Evolutionary conservation across 1,140 invertebrate genomes (phyloP).

Genomic region (Ooceraea biroi): DNA sequence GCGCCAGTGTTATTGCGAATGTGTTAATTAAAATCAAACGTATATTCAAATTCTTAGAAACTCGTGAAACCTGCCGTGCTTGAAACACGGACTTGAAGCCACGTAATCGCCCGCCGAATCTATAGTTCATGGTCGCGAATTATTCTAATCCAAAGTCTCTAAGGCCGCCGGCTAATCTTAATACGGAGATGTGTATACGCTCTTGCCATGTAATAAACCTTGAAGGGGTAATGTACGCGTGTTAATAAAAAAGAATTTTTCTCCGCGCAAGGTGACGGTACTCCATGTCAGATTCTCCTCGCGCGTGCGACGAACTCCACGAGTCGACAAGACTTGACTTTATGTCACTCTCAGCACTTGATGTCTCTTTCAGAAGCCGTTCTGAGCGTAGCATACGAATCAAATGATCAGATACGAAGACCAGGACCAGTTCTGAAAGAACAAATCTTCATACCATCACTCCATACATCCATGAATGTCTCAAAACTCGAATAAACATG

Average conservation of each 20-base stretch:
- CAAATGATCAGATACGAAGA: background rate
- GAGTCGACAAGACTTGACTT: background rate
- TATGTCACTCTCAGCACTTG: background rate
- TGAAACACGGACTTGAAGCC: background rate
- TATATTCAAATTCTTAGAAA: conserved; percentile 44
- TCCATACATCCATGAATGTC: background rate
- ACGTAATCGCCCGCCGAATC: background rate
- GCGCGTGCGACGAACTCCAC: background rate
- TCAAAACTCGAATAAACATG: background rate
- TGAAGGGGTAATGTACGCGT: background rate
- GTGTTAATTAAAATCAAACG: conserved; percentile 1
- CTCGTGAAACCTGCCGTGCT: conserved; percentile 40
- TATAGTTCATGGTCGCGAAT: conserved; percentile 24
- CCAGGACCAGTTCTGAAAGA: background rate
- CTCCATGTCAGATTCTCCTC: background rate
- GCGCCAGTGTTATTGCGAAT: background rate
- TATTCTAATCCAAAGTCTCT: conserved; percentile 7
- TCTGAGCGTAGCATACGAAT: background rate
- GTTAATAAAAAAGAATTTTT: conserved; percentile 14
- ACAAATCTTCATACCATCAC: background rate
- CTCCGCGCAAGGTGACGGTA: background rate
- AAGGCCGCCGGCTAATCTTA: conserved; percentile 9
- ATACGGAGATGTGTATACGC: background rate
- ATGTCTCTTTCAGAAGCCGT: background rate
- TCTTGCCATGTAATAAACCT: conserved; percentile 1